Base-by-base conservation (phyloP, 2,888 invertebrate species). In the Ectemnius continuus region DNA sequence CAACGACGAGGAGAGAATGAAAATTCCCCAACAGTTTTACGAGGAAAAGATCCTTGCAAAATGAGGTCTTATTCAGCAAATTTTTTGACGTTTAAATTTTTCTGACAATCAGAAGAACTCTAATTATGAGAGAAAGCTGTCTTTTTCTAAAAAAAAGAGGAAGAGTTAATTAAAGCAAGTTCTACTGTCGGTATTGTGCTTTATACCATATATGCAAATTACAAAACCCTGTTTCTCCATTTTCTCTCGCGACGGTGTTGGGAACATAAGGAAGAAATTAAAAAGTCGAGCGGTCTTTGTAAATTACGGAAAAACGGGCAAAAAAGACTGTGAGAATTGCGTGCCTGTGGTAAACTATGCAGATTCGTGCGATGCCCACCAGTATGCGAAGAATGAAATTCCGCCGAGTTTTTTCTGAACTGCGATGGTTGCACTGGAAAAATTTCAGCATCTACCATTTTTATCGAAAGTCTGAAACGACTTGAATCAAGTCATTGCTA, bases 331-430 rank as follows among this genome's bases (percentile, higher is more conserved):
- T 61, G 14, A 36, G 18, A 2, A 23, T 20, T 36, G 18, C 46
- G 46, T 26, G 47, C 57, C 52, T 36, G 71, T 61, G 16, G 14
- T 28, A 56, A 69, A 72, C 45, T 68, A 75, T 72, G 72, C 72
- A 75, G 64, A 72, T 75, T 70, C 46, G 2, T 18, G 14, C 3
- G 48, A 46, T 26, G 47, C 11, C 48, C 16, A 36, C 8, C 6
- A 8, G 14, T 46, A 0, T 57, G 20, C 63, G 11, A 3, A 2
- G n/a, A 18, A 26, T 68, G 26, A 46, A 67, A 47, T 23, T 23
- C 23, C 23, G 23, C 2, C 0, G 60, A 26, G 16, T 52, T 59
- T 58, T 28, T 67, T 61, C 11, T 6, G 67, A 14, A 46, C 64
- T 59, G n/a, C 48, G n/a, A 13, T 14, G 20, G 26, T 6, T 14